Base-by-base conservation (phyloP, 2,888 invertebrate species). In the Drosophila mercatorum region DNA sequence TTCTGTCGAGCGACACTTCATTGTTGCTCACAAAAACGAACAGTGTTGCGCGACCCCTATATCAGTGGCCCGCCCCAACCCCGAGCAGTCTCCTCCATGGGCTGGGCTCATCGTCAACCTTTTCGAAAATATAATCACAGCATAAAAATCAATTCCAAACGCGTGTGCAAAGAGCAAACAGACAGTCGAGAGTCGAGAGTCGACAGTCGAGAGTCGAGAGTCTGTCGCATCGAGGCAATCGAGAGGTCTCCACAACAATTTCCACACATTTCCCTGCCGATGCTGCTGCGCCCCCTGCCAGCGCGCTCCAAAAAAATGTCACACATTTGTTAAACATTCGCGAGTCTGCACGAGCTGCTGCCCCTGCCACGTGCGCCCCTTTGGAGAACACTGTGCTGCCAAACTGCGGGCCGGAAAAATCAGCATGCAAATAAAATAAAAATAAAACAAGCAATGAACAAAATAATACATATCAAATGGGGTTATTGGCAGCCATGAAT, bases 321-420 rank as follows among this genome's bases (percentile, higher is more conserved):
- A 84, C 86, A 89, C 89, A 89, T 87, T 89, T 89, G 89, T 87
- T 84, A 79, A 89, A 78, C 86, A 87, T 87, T 89, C 86, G 84
- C 74, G 84, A 79, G 68, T 83, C 75, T 83, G 73, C 73, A 73
- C 69, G 57, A 73, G 71, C 66, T 70, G 71, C 70, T 34, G 43
- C 44, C 52, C 34, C 41, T 22, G 11, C 14, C 38, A 22, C 57
- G 49, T 28, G 8, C 11, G 34, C 53, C 10, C 51, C 46, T 70
- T 59, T 52, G 7, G 71, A 28, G 28, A 83, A 77, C 81, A 72
- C 68, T 77, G 71, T 34, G 68, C 78, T 78, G 82, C 79, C 79
- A 83, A 78, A 77, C 82, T 74, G 83, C 40, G 80, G 69, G 69
- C 75, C 78, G 77, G 83, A 74, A 75, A 82, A 85, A 83, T 85